A percentile compares a stretch with the other conserved stretches of the same genome.
Evolutionary conservation across 2,888 invertebrate species (phyloP).

Genomic region (Nemapogon koenigi): DNA sequence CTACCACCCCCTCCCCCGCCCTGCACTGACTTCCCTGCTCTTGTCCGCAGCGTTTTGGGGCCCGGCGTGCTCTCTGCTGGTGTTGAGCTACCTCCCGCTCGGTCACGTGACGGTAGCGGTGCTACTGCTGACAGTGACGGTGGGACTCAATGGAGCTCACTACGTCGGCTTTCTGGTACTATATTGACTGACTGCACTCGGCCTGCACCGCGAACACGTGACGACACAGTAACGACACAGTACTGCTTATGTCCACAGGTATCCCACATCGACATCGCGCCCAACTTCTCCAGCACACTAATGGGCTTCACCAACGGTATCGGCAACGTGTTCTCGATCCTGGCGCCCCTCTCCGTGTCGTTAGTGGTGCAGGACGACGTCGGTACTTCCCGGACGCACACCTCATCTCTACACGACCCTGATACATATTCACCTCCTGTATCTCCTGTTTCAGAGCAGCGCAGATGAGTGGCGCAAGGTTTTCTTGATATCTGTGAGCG

Average conservation of each 20-base stretch:
- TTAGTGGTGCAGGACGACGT: constrained; percentile 74
- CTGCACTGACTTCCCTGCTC: background rate
- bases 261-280: constrained; percentile 85
- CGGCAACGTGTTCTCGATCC: constrained; percentile 80
- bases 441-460: constrained; percentile 42
- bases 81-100: constrained; percentile 61
- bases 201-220: background rate
- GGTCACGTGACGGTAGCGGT: constrained; percentile 68
- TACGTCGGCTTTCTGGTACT: constrained; percentile 77
- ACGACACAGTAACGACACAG: background rate
- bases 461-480: constrained; percentile 66
- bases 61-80: constrained; percentile 72
- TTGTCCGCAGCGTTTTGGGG: constrained; percentile 66
- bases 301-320: constrained; percentile 86
- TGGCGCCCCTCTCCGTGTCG: constrained; percentile 78
- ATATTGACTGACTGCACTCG: too few species aligned
- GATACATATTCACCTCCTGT: background rate
- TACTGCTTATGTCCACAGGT: constrained; percentile 43
- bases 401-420: background rate
- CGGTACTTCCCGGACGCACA: constrained; percentile 20
- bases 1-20: too few species aligned
- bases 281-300: constrained; percentile 81
- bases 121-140: constrained; percentile 71
- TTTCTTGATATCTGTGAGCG: constrained; percentile 67
- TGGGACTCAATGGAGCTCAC: constrained; percentile 77